Evolutionary conservation across 2,888 invertebrate genomes (phyloP), one percentile per base, ranked within the genome.

Genomic region (Polymixis flavicincta): DNA sequence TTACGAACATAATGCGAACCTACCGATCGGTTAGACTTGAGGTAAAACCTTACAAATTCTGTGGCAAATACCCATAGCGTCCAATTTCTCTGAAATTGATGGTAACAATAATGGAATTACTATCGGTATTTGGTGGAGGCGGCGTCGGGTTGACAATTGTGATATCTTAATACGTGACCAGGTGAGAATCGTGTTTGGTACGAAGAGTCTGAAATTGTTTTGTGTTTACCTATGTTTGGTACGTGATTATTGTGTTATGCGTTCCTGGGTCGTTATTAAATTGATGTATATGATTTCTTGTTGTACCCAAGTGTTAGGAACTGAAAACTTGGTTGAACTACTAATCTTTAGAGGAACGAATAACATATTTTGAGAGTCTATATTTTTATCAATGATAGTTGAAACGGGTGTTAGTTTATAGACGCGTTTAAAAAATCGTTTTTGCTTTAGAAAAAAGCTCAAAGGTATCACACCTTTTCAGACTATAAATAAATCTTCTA

Each of bases 61-160:
- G 65, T 57, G 59, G 67, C 54, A 52, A 73, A 55, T 54, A 59
- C 32, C 70, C 45, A 61, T 17, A 65, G 48, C 54, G 22, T 57
- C 55, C 57, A 28, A 68, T 77, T 69, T 71, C 76, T 69, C 55
- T 61, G 60, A 80, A 79, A 63, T 74, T 37, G 54, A 57, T 65
- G 61, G 37, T 73, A 70, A 67, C 67, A 71, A 78, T 81, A 73
- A 78, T 71, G 59, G 48, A 71, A 71, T 84, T 82, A 84, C 71
- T 77, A 75, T 72, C 55, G 77, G 74, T 74, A 84, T 85, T 66
- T 42, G 50, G 48, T 52, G 25, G 48, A 28, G 32, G 8, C 48
- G 17, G 9, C 37, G 28, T 14, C 9, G 25, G 66, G 59, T 55
- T 22, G 32, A 48, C 25, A 28, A 69, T 69, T 52, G 32, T 61